Evolutionary conservation across 64 coral and sea anemone genomes (phyloP), one percentile per base, ranked within the genome.

Genomic region (Stichodactyla mertensii): DNA sequence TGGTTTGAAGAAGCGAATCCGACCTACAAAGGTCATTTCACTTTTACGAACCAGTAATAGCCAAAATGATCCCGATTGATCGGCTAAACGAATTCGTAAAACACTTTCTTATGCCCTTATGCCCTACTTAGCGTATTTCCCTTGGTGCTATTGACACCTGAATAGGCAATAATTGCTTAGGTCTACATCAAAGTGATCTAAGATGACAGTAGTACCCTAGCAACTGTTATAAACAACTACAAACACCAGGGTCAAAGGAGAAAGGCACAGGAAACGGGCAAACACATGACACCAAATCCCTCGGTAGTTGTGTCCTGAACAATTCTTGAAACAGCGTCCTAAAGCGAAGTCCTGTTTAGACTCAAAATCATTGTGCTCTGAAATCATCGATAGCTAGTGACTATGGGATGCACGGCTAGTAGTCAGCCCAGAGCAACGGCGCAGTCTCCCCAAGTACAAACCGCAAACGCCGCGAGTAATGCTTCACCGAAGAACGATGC

Each of bases 191-290:
- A 81, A 81, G 18, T 20, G 78, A 81, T 81, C 51, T 45, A 6
- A 23, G 19, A 53, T 92, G 84, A 92, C 84, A 92, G 57, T 13
- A 18, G 85, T 92, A 18, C 22, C 90, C 16, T 87, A 80, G 90
- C 71, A 87, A 92, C 90, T 0, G 84, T 24, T 86, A 80, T 92
- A 92, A 92, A 92, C 90, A 92, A 52, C 77, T 77, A 87, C 86
- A 92, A 92, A 92, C 90, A 92, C 6, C n/a, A 16, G 54, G 78
- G 78, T 81, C 78, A 81, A 81, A 53, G 78, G 52, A 15, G 36
- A 20, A 22, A 45, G 8, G 53, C 51, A 16, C 78, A 81, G 78
- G 78, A 81, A 81, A 81, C 59, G 54, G 13, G n/a, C 62, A 52
- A 79, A 61, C 83, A 58, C 78, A 81, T 71, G 69, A 71, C 62